Conservation (phyloP, 2,888 invertebrate genomes). For the Auanema sp. region DNA sequence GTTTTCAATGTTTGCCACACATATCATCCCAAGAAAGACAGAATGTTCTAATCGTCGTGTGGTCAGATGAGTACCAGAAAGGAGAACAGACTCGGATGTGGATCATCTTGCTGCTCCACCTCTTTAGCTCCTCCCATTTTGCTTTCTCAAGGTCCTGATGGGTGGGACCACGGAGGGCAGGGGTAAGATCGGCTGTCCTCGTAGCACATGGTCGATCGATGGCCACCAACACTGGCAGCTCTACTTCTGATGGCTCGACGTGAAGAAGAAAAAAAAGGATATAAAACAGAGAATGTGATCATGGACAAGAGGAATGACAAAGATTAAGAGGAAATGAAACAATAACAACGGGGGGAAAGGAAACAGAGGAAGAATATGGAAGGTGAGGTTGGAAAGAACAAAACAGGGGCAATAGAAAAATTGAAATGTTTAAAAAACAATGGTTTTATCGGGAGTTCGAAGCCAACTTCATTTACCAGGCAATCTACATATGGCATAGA, state of each 20-base stretch:
- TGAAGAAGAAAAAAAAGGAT: constrained; percentile 10
- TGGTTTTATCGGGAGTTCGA: not conserved
- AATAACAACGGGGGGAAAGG: too few relatives aligned
- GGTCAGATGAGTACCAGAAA: too few relatives aligned
- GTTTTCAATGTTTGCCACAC: too few relatives aligned
- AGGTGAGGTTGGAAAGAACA: not conserved
- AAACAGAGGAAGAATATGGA: too few relatives aligned
- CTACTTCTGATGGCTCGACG: not conserved
- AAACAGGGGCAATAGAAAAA: not conserved
- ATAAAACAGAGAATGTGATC: not conserved
- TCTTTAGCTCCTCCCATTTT: too few relatives aligned
- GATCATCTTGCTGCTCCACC: too few relatives aligned
- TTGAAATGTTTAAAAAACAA: constrained; percentile 2
- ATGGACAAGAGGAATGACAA: constrained; percentile 1
- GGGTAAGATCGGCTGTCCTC: not conserved
- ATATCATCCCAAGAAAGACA: too few relatives aligned
- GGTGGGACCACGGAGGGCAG: not conserved
- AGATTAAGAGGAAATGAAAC: constrained; percentile 2
- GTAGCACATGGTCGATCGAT: not conserved
- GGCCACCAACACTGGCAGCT: not conserved
- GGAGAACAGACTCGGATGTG: too few relatives aligned
- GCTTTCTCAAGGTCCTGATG: not conserved
- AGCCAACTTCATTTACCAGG: too few relatives aligned
- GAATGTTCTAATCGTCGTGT: too few relatives aligned
- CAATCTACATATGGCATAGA: too few relatives aligned